phyloP scores from a whole-genome alignment of 2,888 invertebrate species.

The Mechanitis messenoides region DNA sequence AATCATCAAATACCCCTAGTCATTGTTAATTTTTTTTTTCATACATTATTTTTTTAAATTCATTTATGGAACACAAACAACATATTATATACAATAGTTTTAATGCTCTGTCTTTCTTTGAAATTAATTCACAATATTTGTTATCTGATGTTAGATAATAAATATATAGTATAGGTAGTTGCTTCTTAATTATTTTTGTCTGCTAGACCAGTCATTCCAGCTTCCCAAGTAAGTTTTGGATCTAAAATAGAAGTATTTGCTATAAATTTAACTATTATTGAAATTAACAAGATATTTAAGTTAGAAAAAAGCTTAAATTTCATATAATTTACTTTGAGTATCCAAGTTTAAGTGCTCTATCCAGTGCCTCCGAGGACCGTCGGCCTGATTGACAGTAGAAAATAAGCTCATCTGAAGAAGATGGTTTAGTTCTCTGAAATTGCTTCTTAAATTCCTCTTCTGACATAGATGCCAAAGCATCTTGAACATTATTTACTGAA shows the following conservation, averaged over 20 bases:
- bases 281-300: background rate
- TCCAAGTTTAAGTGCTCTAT: conserved; percentile 64
- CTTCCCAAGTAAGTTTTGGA: conserved; percentile 70
- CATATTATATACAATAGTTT: no score
- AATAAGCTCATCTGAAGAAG: conserved; percentile 57
- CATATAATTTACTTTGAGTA: conserved; percentile 53
- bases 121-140: background rate
- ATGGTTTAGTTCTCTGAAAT: conserved; percentile 56
- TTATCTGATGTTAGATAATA: background rate
- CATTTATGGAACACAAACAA: background rate
- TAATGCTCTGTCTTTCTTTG: background rate
- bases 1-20: background rate
- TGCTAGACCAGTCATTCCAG: conserved; percentile 69
- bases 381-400: conserved; percentile 67
- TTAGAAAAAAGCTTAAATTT: conserved; percentile 7
- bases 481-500: conserved; percentile 54
- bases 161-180: background rate
- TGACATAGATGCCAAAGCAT: conserved; percentile 54
- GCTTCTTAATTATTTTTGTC: conserved; percentile 28
- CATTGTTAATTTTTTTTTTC: background rate
- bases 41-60: background rate
- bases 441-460: conserved; percentile 57
- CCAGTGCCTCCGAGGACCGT: conserved; percentile 56
- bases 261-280: conserved; percentile 8
- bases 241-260: conserved; percentile 44